A percentile compares a stretch with the other conserved stretches of the same genome.
phyloP scores from a whole-genome alignment of 2,888 invertebrate species.

The Rotaria sp. region DNA sequence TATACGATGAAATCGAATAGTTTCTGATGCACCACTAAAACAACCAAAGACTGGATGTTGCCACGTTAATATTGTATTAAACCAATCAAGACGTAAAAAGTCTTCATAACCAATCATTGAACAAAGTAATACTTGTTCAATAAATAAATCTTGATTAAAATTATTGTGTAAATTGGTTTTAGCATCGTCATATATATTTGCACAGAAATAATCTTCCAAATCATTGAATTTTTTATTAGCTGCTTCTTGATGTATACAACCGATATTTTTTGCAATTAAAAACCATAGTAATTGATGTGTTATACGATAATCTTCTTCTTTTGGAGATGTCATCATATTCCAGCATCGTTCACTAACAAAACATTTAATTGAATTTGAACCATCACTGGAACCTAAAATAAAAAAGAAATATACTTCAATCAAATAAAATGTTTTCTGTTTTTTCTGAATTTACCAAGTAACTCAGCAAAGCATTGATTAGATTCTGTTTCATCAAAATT shows the following conservation, averaged over 20 bases:
- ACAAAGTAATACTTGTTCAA: background rate
- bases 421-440: background rate
- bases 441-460: background rate
- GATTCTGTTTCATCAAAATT: background rate
- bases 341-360: background rate
- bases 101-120: conserved; percentile 10
- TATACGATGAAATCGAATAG: background rate
- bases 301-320: background rate
- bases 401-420: background rate
- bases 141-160: background rate
- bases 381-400: background rate
- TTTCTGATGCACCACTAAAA: background rate
- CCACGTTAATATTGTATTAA: background rate
- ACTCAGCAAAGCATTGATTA: background rate
- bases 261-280: conserved; percentile 19
- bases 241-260: background rate
- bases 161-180: background rate
- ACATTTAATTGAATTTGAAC: background rate
- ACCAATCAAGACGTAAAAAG: background rate
- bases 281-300: conserved; percentile 17
- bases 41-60: background rate
- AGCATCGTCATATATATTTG: background rate
- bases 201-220: background rate
- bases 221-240: background rate
- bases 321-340: background rate